Conservation (phyloP, 2,113 vertebrate species). For the Leucopsar rothschildi region DNA sequence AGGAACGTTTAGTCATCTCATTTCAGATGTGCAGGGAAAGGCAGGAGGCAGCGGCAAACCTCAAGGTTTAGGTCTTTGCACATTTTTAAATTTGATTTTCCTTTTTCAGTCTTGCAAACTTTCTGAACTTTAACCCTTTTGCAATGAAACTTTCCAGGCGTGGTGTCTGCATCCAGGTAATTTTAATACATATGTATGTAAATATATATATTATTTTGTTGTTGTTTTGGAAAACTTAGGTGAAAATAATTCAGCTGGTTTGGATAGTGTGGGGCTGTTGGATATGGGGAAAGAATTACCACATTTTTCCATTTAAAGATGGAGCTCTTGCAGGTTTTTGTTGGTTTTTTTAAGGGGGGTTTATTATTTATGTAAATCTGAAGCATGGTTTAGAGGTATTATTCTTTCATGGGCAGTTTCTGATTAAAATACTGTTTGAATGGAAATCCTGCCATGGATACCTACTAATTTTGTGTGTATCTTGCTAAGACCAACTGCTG, state of each 20-base stretch:
- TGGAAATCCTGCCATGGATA: neutral
- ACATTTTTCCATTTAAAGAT: neutral
- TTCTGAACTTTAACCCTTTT: conserved; percentile 26
- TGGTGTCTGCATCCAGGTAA: conserved; percentile 40
- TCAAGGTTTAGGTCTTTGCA: neutral
- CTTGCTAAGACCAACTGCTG: neutral
- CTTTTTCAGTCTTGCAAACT: conserved; percentile 35
- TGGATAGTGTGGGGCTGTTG: neutral
- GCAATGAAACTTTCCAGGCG: conserved; percentile 32
- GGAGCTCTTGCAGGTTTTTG: neutral
- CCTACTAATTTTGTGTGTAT: neutral
- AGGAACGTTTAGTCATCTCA: neutral
- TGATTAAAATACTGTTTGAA: neutral
- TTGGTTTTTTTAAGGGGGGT: fast-evolving
- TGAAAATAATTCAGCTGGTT: neutral
- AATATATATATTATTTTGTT: neutral
- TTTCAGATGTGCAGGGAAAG: neutral
- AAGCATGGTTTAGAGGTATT: neutral
- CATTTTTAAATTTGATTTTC: neutral
- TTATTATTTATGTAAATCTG: neutral
- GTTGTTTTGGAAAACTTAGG: neutral
- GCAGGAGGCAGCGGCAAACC: neutral
- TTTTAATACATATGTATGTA: neutral
- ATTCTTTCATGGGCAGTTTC: neutral
- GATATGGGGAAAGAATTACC: neutral